A percentile compares a stretch with the other conserved stretches of the same genome.
phyloP scores from a whole-genome alignment of 2,797 vertebrate species.

The Tragopan temminckii region DNA sequence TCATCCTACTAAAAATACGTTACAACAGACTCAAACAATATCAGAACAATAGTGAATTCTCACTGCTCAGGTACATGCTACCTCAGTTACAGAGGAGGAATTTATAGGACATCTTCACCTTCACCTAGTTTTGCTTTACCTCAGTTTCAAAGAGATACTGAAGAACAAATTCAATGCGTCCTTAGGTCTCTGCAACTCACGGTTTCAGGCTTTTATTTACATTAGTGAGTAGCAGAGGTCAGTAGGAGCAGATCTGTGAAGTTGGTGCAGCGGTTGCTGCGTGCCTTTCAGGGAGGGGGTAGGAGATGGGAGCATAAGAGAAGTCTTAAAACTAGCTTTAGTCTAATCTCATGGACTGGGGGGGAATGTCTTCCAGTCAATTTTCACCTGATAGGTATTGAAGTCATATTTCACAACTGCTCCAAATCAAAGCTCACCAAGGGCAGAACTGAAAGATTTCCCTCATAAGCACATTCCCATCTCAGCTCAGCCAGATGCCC shows the following conservation, averaged over 20 bases:
- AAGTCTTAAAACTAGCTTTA: background rate
- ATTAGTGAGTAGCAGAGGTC: background rate
- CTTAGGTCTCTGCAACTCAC: background rate
- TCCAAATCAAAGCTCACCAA: background rate
- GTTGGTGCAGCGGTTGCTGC: background rate
- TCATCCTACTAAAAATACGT: background rate
- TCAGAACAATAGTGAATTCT: background rate
- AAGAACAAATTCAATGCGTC: background rate
- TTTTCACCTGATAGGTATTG: background rate
- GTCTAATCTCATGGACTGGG: rapidly evolving
- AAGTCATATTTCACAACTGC: background rate
- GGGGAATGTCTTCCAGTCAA: background rate
- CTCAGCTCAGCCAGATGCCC: background rate
- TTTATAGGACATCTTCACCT: background rate
- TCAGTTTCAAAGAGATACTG: background rate
- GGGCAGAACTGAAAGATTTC: background rate
- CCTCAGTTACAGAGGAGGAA: background rate
- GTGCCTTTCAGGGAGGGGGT: too few relatives aligned
- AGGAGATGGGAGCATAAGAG: too few relatives aligned
- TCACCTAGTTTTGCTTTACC: background rate
- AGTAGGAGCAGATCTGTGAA: background rate
- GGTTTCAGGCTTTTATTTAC: background rate
- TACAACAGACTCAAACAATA: background rate
- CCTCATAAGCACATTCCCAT: background rate
- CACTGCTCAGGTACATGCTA: background rate